Base-by-base conservation (phyloP, 2,888 invertebrate genomes). In the Abscondita cerata region DNA sequence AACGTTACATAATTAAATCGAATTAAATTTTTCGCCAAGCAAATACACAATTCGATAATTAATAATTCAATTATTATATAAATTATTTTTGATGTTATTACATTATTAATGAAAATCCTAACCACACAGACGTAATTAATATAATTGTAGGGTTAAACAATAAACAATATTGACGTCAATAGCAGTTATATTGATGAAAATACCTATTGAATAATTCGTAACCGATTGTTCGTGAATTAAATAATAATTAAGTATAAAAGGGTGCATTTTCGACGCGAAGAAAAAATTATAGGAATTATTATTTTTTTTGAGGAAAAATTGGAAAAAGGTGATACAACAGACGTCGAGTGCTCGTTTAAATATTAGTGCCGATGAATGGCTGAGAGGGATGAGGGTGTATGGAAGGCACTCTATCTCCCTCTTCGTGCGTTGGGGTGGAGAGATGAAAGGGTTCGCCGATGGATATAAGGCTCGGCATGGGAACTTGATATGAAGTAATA, bases 401-500 rank as follows among this genome's bases (percentile, higher is more conserved):
- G 59, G 55, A 56, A 19, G 56, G 60, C 25, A 25, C 25, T 25
- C 25, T 25, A 2, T 25, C 25, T 25, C 25, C 25, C 25, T 25
- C 25, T 6, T 25, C 25, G 25, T 25, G 6, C 25, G 25, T 25
- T 25, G 18, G 59, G 64, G 59, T 59, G 47, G 59, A 52, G 52
- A 65, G 66, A 65, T 68, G 71, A 71, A 70, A 71, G 71, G 71
- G 70, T 71, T 70, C 59, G 64, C 66, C 62, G 68, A 68, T 69
- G 67, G 70, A 70, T 70, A 70, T 70, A 68, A 69, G 70, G 66
- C 59, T 55, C 61, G 68, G 68, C 66, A 62, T 65, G 68, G 68
- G 68, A 69, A 71, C 70, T 67, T 70, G 71, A 72, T 72, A 72
- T 72, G 72, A 71, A 72, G 72, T 71, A 72, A 72, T 72, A 72